Percentiles rank a stretch among this genome's conserved stretches.
These are phyloP conservation scores for Nipponacmea schrenckii DNA, from an alignment of 2,888 invertebrate genomes.

Conservation along the genomic window DNA sequence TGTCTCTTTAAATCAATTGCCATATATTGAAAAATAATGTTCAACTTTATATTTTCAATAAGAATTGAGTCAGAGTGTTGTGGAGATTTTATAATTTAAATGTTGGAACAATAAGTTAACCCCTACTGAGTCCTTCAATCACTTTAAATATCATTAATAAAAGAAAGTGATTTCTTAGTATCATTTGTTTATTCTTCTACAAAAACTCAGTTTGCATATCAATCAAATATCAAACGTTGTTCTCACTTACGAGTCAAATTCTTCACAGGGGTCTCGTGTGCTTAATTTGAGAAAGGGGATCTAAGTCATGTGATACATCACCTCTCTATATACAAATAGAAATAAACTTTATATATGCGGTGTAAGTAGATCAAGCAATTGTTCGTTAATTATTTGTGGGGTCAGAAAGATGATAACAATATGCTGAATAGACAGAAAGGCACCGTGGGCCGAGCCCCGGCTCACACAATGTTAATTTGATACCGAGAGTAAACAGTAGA, in stretches of 20 bases:
- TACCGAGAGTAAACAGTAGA: background rate
- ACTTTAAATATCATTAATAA: no score
- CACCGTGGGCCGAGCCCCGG: conserved; percentile 16
- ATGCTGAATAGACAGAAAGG: conserved; percentile 22
- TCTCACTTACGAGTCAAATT: background rate
- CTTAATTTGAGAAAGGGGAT: background rate
- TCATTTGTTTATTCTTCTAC: no score
- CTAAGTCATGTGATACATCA: background rate
- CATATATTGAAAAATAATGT: no score
- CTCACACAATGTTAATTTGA: background rate
- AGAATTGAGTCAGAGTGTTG: no score
- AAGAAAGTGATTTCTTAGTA: no score
- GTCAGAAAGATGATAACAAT: conserved; percentile 17
- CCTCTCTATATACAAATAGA: background rate
- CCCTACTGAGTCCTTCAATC: no score
- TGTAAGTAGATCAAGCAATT: conserved; percentile 11
- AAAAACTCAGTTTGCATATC: background rate
- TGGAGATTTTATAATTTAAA: no score
- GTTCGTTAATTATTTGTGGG: conserved; percentile 22
- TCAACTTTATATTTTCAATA: no score
- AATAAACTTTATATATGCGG: background rate
- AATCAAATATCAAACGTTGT: conserved; percentile 5
- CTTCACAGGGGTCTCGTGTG: conserved; percentile 1
- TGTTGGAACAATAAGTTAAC: no score
- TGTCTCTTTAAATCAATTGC: no score